Base-by-base conservation (phyloP, 2,113 vertebrate species). In the Anhinga rufa region DNA sequence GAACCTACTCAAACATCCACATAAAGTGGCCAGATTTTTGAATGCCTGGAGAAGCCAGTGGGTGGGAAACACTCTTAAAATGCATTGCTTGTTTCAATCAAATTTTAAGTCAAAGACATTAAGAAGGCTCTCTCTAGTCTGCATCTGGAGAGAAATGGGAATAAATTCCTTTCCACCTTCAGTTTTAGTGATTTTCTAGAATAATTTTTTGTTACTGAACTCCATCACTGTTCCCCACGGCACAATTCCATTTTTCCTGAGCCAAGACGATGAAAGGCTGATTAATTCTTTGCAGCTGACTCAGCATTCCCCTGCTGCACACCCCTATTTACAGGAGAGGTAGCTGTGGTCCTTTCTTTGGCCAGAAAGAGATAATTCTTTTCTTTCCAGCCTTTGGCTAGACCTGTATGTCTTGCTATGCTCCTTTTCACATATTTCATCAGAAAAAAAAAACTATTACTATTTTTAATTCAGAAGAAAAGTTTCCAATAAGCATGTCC, bases 241-340 rank as follows among this genome's bases (percentile, higher is more conserved):
- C 31, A 79, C 25, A 72, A 46, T 82, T 93, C 32, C 44, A 54
- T 81, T 89, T 84, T 89, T 94, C 54, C 64, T 51, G 58, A 91
- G 74, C 70, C 20, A 69, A 69, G 88, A 76, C 1, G 3, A 51
- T 80, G 74, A 94, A 95, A 92, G 58, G 55, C 51, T 92, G 80
- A 94, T 89, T 89, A 92, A 93, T 85, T 87, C 58, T 62, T 82
- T 69, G 66, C n/a, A 70, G 65, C 61, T 93, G 91, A 94, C 61
- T 93, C 91, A 93, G 65, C 83, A 54, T 72, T 87, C 57, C 74
- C 20, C 16, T 72, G 65, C 86, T 69, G 28, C 57, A 82, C 74
- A 51, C 26, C 28, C 6, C 29, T 91, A 75, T 61, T 87, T 90
- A 72, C 36, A 91, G 46, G 54, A 86, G 65, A 94, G 62, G 44